Percentiles rank a stretch among this genome's conserved stretches.
Conservation (phyloP, 2,888 invertebrate genomes). For the Adelphocoris suturalis region DNA sequence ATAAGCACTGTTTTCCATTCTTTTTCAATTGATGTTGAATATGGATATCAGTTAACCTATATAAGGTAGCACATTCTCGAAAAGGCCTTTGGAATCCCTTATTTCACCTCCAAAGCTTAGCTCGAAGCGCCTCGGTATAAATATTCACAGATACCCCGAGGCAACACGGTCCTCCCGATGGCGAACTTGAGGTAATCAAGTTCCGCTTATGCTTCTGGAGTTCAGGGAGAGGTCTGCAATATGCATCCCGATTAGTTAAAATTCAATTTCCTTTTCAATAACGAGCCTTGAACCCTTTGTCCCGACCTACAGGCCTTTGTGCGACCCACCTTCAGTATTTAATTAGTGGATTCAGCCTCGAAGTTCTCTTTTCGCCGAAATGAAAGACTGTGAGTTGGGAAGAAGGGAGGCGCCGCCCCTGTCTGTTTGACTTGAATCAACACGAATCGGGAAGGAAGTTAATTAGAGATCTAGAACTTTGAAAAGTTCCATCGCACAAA, state of each 20-base stretch:
- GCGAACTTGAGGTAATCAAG: not conserved
- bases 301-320: not conserved
- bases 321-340: constrained; percentile 19
- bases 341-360: constrained; percentile 24
- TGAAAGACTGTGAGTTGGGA: not conserved
- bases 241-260: constrained; percentile 19
- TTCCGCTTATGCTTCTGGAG: not conserved
- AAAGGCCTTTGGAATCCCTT: too few relatives aligned
- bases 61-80: too few relatives aligned
- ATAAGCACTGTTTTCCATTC: too few relatives aligned
- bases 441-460: not conserved
- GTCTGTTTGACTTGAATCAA: constrained; percentile 23
- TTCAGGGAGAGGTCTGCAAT: not conserved
- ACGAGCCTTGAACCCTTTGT: constrained; percentile 4
- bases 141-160: too few relatives aligned
- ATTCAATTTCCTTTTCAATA: constrained; percentile 38
- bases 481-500: not conserved
- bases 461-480: constrained; percentile 1
- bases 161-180: too few relatives aligned
- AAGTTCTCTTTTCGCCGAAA: not conserved
- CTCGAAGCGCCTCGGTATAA: too few relatives aligned
- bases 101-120: too few relatives aligned
- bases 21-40: too few relatives aligned
- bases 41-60: too few relatives aligned
- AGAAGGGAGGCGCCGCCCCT: not conserved